A percentile compares a stretch with the other conserved stretches of the same genome.
Conservation (phyloP, 2,113 vertebrate genomes). For the Corythornis cristatus region DNA sequence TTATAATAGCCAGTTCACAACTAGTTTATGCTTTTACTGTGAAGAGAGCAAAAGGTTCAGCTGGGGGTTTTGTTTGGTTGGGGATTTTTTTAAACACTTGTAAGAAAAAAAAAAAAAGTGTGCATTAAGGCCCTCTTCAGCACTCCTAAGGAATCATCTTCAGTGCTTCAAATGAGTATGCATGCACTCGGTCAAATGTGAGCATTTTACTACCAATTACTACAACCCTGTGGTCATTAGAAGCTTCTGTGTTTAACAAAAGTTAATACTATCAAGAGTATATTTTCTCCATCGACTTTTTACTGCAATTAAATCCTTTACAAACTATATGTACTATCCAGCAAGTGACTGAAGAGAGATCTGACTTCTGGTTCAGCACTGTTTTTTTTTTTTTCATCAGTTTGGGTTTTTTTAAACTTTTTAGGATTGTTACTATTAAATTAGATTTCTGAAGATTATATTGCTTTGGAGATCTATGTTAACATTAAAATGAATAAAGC, state of each 20-base stretch:
- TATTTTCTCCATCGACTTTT: not conserved
- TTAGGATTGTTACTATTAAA: not conserved
- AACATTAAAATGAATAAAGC: not conserved
- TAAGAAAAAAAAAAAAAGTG: not conserved
- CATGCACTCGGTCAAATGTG: not conserved
- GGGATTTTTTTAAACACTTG: not conserved
- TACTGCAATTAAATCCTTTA: not conserved
- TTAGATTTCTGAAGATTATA: not conserved
- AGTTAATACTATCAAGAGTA: not conserved
- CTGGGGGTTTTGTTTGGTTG: not conserved
- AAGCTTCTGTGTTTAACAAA: not conserved
- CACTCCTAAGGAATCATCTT: not conserved
- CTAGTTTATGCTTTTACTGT: not conserved
- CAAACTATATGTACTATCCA: not conserved
- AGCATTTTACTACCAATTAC: not conserved
- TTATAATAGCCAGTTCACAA: not conserved
- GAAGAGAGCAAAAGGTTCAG: not conserved
- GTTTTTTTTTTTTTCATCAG: not conserved
- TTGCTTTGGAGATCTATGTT: not conserved
- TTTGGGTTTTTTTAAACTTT: not conserved
- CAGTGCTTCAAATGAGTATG: not conserved
- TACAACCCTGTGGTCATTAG: not conserved
- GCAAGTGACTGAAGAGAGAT: not conserved
- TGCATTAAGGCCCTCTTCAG: not conserved
- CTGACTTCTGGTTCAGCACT: not conserved